Evolutionary conservation across 1,140 invertebrate species (phyloP).

Genomic region (Drosophila truncata): DNA sequence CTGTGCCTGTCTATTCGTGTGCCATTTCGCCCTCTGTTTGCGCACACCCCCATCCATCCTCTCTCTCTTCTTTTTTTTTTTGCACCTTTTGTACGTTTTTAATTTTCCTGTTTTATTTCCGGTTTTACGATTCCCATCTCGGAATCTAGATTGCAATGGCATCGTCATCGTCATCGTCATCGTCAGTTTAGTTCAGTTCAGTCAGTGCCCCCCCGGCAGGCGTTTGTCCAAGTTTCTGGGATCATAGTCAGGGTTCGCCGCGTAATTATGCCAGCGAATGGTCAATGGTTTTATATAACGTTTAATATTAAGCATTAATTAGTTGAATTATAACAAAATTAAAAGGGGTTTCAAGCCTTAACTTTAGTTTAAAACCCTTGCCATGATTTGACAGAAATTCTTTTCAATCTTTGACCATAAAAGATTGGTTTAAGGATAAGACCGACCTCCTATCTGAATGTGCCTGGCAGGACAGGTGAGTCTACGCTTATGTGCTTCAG

Average conservation of each 20-base stretch:
- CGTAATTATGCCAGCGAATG: slow-evolving; percentile 8
- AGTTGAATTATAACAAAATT: background rate
- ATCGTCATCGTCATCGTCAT: slow-evolving; percentile 38
- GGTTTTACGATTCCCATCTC: slow-evolving; percentile 85
- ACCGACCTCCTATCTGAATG: no score
- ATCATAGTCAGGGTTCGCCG: background rate
- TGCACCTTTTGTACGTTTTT: slow-evolving; percentile 85
- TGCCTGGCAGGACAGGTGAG: background rate
- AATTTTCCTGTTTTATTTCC: slow-evolving; percentile 86
- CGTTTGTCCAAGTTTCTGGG: slow-evolving; percentile 18
- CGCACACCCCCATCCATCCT: slow-evolving; percentile 36
- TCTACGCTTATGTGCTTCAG: slow-evolving; percentile 41
- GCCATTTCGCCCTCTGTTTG: slow-evolving; percentile 63
- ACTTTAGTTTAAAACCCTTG: background rate
- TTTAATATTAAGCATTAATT: background rate
- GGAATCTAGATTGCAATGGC: slow-evolving; percentile 80
- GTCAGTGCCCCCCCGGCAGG: background rate
- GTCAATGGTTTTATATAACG: slow-evolving; percentile 1
- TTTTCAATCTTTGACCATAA: no score
- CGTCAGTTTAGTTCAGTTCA: no score
- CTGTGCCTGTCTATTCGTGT: slow-evolving; percentile 55
- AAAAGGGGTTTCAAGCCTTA: background rate
- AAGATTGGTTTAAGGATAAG: slow-evolving; percentile 28
- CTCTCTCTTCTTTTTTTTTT: slow-evolving; percentile 12
- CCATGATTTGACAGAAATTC: background rate